These are phyloP conservation scores for Lochmaea capreae DNA, from an alignment of 2,888 invertebrate genomes.

Conservation along the genomic window DNA sequence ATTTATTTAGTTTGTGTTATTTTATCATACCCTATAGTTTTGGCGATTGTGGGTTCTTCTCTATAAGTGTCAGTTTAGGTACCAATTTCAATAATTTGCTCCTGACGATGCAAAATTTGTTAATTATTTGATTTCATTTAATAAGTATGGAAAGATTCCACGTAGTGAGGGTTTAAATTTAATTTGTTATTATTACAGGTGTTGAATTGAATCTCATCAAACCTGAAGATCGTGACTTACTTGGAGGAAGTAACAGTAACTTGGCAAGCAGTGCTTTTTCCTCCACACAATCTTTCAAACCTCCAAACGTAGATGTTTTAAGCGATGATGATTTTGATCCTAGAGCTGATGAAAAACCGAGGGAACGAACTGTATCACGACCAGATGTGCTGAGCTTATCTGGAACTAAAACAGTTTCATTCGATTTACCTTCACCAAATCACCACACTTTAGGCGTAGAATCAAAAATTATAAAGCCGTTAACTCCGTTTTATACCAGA, in stretches of 20 bases:
- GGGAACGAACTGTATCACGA: conserved; percentile 69
- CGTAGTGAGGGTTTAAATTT: too few relatives aligned
- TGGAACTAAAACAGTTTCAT: conserved; percentile 68
- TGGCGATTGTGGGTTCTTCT: too few relatives aligned
- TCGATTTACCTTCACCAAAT: conserved; percentile 69
- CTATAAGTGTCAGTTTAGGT: too few relatives aligned
- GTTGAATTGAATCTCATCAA: conserved; percentile 66
- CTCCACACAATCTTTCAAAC: background rate
- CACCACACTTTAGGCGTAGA: conserved; percentile 32
- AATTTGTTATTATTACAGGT: too few relatives aligned
- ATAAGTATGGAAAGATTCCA: too few relatives aligned
- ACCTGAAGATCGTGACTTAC: conserved; percentile 72
- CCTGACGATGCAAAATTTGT: too few relatives aligned
- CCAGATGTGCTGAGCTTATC: conserved; percentile 69
- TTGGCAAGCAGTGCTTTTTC: conserved; percentile 68
- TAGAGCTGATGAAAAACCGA: conserved; percentile 72
- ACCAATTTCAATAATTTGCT: too few relatives aligned
- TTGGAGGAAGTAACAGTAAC: conserved; percentile 83
- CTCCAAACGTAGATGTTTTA: background rate
- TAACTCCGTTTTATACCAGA: conserved; percentile 84
- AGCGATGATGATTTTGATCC: conserved; percentile 84
- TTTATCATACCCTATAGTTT: too few relatives aligned
- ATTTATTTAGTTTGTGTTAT: too few relatives aligned
- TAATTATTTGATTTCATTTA: too few relatives aligned
- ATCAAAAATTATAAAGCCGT: conserved; percentile 74